These are phyloP conservation scores for Microctenopoma lineatum DNA, from an alignment of 2,797 vertebrate species.

Conservation along the genomic window DNA sequence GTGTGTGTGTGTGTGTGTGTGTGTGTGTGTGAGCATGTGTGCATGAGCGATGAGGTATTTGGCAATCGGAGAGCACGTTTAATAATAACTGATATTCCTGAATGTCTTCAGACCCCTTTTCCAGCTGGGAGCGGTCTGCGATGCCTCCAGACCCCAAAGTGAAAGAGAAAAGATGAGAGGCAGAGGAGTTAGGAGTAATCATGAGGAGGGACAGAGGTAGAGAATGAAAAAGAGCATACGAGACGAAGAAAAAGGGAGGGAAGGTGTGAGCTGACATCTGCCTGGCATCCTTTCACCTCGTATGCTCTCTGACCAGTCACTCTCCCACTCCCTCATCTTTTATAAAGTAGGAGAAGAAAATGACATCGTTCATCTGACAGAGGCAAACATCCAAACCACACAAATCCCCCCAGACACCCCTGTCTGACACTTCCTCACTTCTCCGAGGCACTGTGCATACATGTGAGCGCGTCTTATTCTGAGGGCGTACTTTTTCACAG, in stretches of 20 bases:
- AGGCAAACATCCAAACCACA: conserved; percentile 72
- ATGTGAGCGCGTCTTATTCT: conserved; percentile 48
- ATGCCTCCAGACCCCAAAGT: conserved; percentile 67
- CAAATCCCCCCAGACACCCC: conserved; percentile 53
- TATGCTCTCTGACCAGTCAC: conserved; percentile 71
- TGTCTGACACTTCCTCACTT: conserved; percentile 71
- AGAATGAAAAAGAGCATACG: conserved; percentile 39
- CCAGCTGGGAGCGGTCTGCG: conserved; percentile 74
- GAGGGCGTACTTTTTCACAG: conserved; percentile 59
- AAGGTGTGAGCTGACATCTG: conserved; percentile 76
- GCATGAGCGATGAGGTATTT: conserved; percentile 78
- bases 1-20: conserved; percentile 46
- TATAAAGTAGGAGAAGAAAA: conserved; percentile 66
- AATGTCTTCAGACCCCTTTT: conserved; percentile 65
- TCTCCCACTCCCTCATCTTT: conserved; percentile 52
- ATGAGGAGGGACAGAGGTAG: conserved; percentile 52
- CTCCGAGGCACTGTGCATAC: conserved; percentile 29
- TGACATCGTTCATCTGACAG: conserved; percentile 71
- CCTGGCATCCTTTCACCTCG: conserved; percentile 77
- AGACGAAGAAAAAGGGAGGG: conserved; percentile 62
- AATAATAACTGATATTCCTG: conserved; percentile 79
- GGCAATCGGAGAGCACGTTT: conserved; percentile 73
- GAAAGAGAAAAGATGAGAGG: conserved; percentile 50
- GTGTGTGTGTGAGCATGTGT: conserved; percentile 28
- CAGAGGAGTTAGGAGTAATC: conserved; percentile 39